Percentiles rank a stretch among this genome's conserved stretches.
phyloP scores from a whole-genome alignment of 2,888 invertebrate species.

The Molanna angustata region DNA sequence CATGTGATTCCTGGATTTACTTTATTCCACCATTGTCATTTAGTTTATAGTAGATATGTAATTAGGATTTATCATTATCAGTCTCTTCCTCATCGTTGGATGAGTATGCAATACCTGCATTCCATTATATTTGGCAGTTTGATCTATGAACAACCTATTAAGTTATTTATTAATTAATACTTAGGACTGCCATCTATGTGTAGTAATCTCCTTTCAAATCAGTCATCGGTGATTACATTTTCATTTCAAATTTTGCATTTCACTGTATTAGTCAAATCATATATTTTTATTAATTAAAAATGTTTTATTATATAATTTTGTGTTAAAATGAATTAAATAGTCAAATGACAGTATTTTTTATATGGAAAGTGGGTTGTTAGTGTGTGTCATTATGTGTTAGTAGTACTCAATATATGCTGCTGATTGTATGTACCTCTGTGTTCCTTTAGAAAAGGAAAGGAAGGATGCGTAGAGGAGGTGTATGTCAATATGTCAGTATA shows the following conservation, averaged over 20 bases:
- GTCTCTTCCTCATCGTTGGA: constrained; percentile 39
- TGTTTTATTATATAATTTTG: constrained; percentile 45
- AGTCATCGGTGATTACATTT: constrained; percentile 34
- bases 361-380: constrained; percentile 54
- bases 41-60: constrained; percentile 47
- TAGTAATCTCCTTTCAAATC: not conserved
- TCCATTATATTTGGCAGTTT: constrained; percentile 37
- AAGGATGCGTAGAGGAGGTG: constrained; percentile 26
- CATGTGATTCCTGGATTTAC: constrained; percentile 30
- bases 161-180: not conserved
- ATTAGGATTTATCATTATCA: constrained; percentile 39
- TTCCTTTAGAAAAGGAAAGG: constrained; percentile 20
- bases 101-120: constrained; percentile 58
- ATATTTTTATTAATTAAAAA: constrained; percentile 49
- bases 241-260: constrained; percentile 58
- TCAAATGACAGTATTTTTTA: constrained; percentile 61
- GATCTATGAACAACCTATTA: not conserved
- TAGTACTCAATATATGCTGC: constrained; percentile 17
- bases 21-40: constrained; percentile 35
- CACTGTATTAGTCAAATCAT: constrained; percentile 56
- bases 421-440: constrained; percentile 21
- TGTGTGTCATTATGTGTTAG: constrained; percentile 44
- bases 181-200: constrained; percentile 21
- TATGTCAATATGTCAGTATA: not conserved
- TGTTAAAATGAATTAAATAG: constrained; percentile 50